phyloP scores from a whole-genome alignment of 2,113 vertebrate genomes.

The Pholis gunnellus region DNA sequence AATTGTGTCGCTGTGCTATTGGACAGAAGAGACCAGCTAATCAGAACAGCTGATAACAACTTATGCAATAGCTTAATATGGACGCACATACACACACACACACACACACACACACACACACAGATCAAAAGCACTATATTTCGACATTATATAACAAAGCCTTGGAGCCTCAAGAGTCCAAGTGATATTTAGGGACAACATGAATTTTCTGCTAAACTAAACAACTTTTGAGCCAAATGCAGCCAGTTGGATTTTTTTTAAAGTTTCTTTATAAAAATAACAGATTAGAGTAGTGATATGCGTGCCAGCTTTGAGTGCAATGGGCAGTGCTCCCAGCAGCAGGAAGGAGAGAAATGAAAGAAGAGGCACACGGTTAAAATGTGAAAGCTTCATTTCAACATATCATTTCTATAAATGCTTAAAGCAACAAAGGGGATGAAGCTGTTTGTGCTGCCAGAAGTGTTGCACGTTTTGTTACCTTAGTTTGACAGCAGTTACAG shows the following conservation, averaged over 20 bases:
- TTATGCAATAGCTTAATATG: background rate
- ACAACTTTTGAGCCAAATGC: conserved; percentile 48
- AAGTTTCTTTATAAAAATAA: conserved; percentile 49
- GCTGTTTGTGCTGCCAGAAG: conserved; percentile 17
- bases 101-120: conserved; percentile 1
- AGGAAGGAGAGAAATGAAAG: background rate
- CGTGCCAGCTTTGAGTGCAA: conserved; percentile 40
- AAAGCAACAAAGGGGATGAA: conserved; percentile 27
- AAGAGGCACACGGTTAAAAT: conserved; percentile 38
- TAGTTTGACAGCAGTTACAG: background rate
- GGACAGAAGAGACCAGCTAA: background rate
- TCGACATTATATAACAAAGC: conserved; percentile 42
- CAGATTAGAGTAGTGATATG: conserved; percentile 45
- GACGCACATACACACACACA: background rate
- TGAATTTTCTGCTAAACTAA: conserved; percentile 57
- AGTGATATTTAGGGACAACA: conserved; percentile 51
- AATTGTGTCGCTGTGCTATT: background rate
- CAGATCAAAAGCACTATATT: conserved; percentile 27
- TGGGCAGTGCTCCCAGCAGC: conserved; percentile 46
- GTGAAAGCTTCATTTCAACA: conserved; percentile 43
- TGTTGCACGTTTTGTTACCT: background rate
- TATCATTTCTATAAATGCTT: conserved; percentile 34
- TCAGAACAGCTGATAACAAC: background rate
- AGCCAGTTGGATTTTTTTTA: conserved; percentile 17
- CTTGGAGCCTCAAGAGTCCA: conserved; percentile 40